Evolutionary conservation across 37 sponge, comb jelly and placozoan genomes (phyloP).

Genomic region (Amphimedon queenslandica): DNA sequence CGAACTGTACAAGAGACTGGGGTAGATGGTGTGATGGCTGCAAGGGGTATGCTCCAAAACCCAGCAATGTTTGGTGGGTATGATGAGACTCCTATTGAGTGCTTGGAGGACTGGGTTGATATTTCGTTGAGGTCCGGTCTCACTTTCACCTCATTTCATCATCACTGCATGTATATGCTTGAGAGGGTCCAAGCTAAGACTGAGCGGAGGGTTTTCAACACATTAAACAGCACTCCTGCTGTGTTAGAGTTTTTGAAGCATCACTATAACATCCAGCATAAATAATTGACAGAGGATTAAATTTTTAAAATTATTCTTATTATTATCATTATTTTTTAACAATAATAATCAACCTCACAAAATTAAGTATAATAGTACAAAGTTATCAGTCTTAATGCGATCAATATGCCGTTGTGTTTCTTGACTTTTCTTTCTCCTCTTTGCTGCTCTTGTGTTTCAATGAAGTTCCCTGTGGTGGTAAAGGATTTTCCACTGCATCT

Average conservation of each 20-base stretch:
- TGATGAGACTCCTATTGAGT: slow-evolving; percentile 59
- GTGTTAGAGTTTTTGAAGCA: slow-evolving; percentile 77
- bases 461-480: too few species aligned
- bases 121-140: slow-evolving; percentile 56
- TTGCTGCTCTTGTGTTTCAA: too few species aligned
- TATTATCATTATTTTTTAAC: too few species aligned
- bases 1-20: slow-evolving; percentile 39
- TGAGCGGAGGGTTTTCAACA: slow-evolving; percentile 73
- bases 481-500: too few species aligned
- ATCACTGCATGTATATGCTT: slow-evolving; percentile 89
- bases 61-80: slow-evolving; percentile 86
- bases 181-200: slow-evolving; percentile 58
- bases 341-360: too few species aligned
- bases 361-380: too few species aligned
- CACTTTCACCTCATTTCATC: slow-evolving; percentile 79
- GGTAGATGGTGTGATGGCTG: slow-evolving; percentile 90
- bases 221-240: slow-evolving; percentile 68
- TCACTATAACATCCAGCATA: slow-evolving; percentile 21
- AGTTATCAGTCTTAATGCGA: too few species aligned
- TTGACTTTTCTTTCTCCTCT: too few species aligned
- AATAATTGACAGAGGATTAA: not conserved
- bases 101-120: slow-evolving; percentile 83
- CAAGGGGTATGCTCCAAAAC: slow-evolving; percentile 85
- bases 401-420: too few species aligned
- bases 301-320: not conserved